These are phyloP conservation scores for Trachelus stipa DNA, from an alignment of 2,888 invertebrate genomes.

Conservation along the genomic window DNA sequence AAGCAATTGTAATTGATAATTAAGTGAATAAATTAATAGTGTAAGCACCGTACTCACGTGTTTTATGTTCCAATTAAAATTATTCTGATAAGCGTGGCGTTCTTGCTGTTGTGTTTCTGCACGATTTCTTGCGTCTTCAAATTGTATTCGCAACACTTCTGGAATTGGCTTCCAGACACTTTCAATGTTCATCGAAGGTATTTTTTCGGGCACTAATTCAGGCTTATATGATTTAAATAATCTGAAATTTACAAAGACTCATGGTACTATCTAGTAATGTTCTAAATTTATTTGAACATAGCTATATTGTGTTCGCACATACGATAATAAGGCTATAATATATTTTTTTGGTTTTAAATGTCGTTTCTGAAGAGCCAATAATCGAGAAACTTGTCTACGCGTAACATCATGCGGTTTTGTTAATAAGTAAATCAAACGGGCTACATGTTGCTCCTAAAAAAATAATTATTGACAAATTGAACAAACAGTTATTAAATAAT, in stretches of 20 bases:
- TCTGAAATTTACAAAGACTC: slow-evolving; percentile 32
- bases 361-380: slow-evolving; percentile 41
- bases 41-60: slow-evolving; percentile 17
- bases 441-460: slow-evolving; percentile 46
- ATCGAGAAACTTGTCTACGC: slow-evolving; percentile 51
- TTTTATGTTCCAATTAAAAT: slow-evolving; percentile 46
- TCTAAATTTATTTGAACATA: not conserved
- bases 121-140: slow-evolving; percentile 52
- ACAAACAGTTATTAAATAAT: not conserved
- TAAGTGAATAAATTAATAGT: not conserved
- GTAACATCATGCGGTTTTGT: slow-evolving; percentile 62
- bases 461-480: not conserved
- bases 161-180: slow-evolving; percentile 58
- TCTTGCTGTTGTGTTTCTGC: slow-evolving; percentile 27
- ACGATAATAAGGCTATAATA: slow-evolving; percentile 56
- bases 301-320: slow-evolving; percentile 25
- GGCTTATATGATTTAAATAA: slow-evolving; percentile 63
- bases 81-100: slow-evolving; percentile 10
- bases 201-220: slow-evolving; percentile 60
- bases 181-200: slow-evolving; percentile 56
- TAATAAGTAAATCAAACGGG: slow-evolving; percentile 53
- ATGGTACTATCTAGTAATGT: not conserved
- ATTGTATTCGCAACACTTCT: slow-evolving; percentile 43
- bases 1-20: not conserved
- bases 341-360: slow-evolving; percentile 46